phyloP scores from a whole-genome alignment of 2,113 vertebrate species.

The Sus scrofa region T2T-Sscrofa CM000830.6:69113501-69114000 shows the following conservation, averaged over 20 bases:
- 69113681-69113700: not conserved
- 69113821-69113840: slow-evolving; percentile 60
- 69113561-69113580: not conserved
- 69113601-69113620: not conserved
- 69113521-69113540: not conserved
- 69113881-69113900: not conserved
- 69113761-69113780: slow-evolving; percentile 37
- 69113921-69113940: slow-evolving; percentile 60
- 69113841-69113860: slow-evolving; percentile 46
- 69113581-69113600: not conserved
- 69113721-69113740: not conserved
- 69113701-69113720: not conserved
- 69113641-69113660: not conserved
- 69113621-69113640: not conserved
- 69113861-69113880: slow-evolving; percentile 3
- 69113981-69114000: slow-evolving; percentile 34
- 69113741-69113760: slow-evolving; percentile 31
- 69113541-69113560: not conserved
- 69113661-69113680: slow-evolving; percentile 18
- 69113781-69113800: slow-evolving; percentile 65
- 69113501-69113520: slow-evolving; percentile 56
- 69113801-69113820: slow-evolving; percentile 70
- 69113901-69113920: not conserved
- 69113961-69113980: not conserved
- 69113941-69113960: slow-evolving; percentile 56